Evolutionary conservation across 2,113 vertebrate species (phyloP), one percentile per base, ranked within the genome.

Genomic region (Pavo muticus): DNA sequence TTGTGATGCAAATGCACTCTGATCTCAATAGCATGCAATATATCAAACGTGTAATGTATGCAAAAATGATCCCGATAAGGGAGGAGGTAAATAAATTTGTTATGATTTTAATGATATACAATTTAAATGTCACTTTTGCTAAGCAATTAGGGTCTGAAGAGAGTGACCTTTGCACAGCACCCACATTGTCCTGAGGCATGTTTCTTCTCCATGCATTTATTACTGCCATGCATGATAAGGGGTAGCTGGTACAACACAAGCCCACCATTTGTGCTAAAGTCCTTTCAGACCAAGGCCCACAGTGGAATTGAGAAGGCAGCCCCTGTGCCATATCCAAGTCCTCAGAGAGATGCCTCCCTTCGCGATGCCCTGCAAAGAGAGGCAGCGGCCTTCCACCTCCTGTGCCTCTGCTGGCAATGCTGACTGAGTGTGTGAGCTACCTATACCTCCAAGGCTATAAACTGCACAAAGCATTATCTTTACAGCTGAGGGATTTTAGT

Each of bases 111-210:
- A 97, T 97, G 91, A 97, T 96, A 97, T 97, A 95, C 94, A 97
- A 94, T 96, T 95, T 96, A 98, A 98, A 97, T 98, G 96, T 96
- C 97, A 97, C 91, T 97, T 92, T 89, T 96, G 89, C 95, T 94
- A 94, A 95, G 93, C 96, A 98, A 96, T 97, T 96, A 95, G 95
- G 88, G 78, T 93, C 94, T 97, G 96, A 97, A 97, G 94, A 93
- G 32, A 89, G 78, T 95, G 95, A 97, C 95, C 94, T 97, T 97
- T 97, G 95, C 82, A 84, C 81, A 80, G 82, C 93, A 67, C 84
- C 95, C 91, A 91, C 75, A 92, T 96, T 95, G 87, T 97, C 97
- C 95, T 70, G 73, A 91, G 95, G 95, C 97, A 94, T 27, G 93
- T 90, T 93, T 54, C 64, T 94, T 96, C 95, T 96, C 85, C 50